These are phyloP conservation scores for Limnephilus auricula DNA, from an alignment of 2,888 invertebrate species.

Conservation along the genomic window DNA sequence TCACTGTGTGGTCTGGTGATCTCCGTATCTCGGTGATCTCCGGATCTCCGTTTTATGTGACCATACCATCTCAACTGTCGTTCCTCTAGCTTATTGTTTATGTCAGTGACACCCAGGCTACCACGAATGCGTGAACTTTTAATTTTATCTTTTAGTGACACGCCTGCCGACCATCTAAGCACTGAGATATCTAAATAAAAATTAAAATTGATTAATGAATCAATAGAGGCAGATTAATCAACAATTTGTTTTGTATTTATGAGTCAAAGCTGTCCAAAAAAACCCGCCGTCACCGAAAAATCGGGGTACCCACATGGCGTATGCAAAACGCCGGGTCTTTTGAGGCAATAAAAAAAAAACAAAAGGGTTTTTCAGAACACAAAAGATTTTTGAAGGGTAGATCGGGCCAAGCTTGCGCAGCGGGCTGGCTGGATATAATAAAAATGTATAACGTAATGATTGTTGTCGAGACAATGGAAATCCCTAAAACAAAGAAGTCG, in stretches of 20 bases:
- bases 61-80: too few species aligned
- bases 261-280: slow-evolving; percentile 12
- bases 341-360: slow-evolving; percentile 53
- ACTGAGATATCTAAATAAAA: neutral
- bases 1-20: too few species aligned
- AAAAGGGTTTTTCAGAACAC: slow-evolving; percentile 48
- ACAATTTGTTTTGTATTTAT: neutral
- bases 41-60: too few species aligned
- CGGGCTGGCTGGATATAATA: slow-evolving; percentile 51
- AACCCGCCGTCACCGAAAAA: slow-evolving; percentile 3
- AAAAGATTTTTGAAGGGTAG: slow-evolving; percentile 58
- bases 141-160: too few species aligned
- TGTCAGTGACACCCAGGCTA: too few species aligned
- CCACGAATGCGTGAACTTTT: too few species aligned
- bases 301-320: slow-evolving; percentile 64
- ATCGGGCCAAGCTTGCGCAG: slow-evolving; percentile 29
- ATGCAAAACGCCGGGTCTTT: slow-evolving; percentile 61
- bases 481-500: slow-evolving; percentile 62
- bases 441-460: slow-evolving; percentile 61
- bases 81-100: too few species aligned
- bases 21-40: too few species aligned
- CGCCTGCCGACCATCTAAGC: too few species aligned
- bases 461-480: slow-evolving; percentile 64
- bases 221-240: neutral
- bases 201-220: neutral